Evolutionary conservation across 2,888 invertebrate species (phyloP).

Genomic region (Steromphala cineraria): DNA sequence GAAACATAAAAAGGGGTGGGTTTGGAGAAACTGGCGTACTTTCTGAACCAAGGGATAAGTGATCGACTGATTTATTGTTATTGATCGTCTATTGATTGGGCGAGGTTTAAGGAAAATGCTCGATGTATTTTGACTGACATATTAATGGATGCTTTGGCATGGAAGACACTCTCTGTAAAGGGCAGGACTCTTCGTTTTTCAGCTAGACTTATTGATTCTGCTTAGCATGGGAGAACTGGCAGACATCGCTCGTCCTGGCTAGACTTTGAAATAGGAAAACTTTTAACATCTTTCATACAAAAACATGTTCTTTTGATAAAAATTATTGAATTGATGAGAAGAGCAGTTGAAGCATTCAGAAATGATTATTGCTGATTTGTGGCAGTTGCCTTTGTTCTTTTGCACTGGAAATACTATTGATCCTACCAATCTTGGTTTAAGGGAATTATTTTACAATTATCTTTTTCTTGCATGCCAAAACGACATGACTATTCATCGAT

Average conservation of each 20-base stretch:
- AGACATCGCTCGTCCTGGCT: neutral
- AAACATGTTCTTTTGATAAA: no score
- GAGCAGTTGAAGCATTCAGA: no score
- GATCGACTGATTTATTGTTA: slow-evolving; percentile 7
- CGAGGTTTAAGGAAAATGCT: slow-evolving; percentile 2
- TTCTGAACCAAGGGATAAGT: neutral
- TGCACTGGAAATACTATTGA: no score
- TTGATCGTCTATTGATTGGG: neutral
- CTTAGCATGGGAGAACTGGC: neutral
- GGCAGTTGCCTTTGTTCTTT: no score
- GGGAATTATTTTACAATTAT: no score
- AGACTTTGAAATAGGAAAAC: neutral
- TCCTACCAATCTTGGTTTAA: no score
- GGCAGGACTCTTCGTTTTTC: slow-evolving; percentile 6
- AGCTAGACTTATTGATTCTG: slow-evolving; percentile 5
- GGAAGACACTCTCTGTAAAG: slow-evolving; percentile 11
- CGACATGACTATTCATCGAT: no score
- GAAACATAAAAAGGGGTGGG: no score
- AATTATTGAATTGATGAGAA: no score
- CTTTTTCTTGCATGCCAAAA: no score
- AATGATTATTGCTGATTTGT: no score
- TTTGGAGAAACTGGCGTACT: neutral
- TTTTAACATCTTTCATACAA: no score
- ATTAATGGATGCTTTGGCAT: slow-evolving; percentile 14
- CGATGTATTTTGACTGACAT: slow-evolving; percentile 19